A percentile compares a stretch with the other conserved stretches of the same genome.
Conservation (phyloP, 2,797 vertebrate genomes). For the Semotilus atromaculatus region DNA sequence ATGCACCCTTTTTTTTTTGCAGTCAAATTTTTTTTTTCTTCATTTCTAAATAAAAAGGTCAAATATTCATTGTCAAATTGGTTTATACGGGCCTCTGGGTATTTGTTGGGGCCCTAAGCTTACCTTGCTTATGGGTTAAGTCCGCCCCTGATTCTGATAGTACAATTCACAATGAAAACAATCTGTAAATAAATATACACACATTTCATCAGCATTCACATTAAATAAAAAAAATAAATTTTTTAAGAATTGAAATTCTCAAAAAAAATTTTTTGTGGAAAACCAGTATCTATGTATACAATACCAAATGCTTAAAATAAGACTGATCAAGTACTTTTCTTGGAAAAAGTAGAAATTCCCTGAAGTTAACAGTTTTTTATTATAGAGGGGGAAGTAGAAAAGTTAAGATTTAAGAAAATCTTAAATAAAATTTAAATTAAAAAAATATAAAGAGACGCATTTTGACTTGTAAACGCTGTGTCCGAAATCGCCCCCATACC, state of each 20-base stretch:
- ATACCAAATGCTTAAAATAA: background rate
- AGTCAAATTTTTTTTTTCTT: no score
- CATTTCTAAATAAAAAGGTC: background rate
- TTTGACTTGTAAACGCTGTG: background rate
- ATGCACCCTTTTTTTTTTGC: no score
- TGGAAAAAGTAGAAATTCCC: slow-evolving; percentile 18
- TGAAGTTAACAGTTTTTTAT: background rate
- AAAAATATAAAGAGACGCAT: background rate
- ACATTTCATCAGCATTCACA: background rate
- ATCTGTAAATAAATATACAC: background rate
- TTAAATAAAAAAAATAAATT: background rate
- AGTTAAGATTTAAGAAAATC: background rate
- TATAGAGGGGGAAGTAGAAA: slow-evolving; percentile 3
- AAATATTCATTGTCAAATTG: background rate
- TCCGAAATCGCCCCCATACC: background rate
- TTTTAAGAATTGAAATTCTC: background rate
- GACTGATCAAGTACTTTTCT: background rate
- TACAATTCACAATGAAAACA: background rate
- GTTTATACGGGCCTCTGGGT: background rate
- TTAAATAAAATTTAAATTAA: background rate
- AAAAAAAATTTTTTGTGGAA: background rate
- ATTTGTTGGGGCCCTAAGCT: background rate
- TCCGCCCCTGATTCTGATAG: background rate
- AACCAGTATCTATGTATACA: background rate
- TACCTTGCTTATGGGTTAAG: background rate